Conservation (phyloP, 2,113 vertebrate species). For the Silurus asotus region DNA sequence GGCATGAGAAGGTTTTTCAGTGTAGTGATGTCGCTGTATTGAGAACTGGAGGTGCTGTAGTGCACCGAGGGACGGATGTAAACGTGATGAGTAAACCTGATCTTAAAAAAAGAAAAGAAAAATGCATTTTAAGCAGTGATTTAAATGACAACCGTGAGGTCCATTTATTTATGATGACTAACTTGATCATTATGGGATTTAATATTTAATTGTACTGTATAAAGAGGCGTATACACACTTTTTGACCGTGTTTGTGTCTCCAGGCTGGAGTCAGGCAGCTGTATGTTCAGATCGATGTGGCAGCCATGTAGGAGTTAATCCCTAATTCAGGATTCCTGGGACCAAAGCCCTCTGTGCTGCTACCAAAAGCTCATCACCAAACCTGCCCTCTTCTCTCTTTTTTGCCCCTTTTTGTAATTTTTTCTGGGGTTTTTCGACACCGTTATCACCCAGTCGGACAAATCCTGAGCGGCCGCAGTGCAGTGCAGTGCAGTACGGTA, state of each 20-base stretch:
- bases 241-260: constrained; percentile 19
- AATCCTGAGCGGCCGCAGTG: constrained; percentile 48
- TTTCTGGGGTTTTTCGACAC: constrained; percentile 27
- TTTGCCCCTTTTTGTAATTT: neutral
- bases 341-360: constrained; percentile 81
- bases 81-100: neutral
- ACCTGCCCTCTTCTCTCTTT: constrained; percentile 47
- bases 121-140: neutral
- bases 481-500: constrained; percentile 45
- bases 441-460: constrained; percentile 45
- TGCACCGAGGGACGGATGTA: neutral
- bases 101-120: neutral
- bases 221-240: neutral
- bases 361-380: constrained; percentile 65
- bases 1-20: neutral
- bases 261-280: constrained; percentile 93
- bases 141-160: neutral
- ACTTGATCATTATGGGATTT: neutral
- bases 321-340: constrained; percentile 64
- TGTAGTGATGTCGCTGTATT: neutral
- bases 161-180: neutral
- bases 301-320: constrained; percentile 79
- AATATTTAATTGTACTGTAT: neutral
- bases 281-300: constrained; percentile 92
- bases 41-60: neutral